Base-by-base conservation (phyloP, 2,888 invertebrate genomes). In the Synergus gifuensis region DNA sequence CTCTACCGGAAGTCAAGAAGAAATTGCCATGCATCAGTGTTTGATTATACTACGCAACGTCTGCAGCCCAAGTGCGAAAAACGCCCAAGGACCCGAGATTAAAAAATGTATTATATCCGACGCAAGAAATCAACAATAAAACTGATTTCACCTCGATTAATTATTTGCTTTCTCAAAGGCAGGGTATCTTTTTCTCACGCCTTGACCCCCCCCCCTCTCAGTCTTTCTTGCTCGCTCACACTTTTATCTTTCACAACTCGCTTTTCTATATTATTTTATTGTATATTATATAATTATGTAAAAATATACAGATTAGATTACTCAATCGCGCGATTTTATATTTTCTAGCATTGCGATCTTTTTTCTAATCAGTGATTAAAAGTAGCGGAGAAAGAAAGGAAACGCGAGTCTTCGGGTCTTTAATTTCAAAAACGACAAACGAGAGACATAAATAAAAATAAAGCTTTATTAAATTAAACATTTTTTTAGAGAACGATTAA, bases 31-130 rank as follows among this genome's bases (percentile, higher is more conserved):
- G 85, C 85, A 87, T 89, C 88, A 87, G 87, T 88, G 88, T 90
- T 90, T 90, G 91, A 91, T 91, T 91, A 91, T 91, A 91, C 90
- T 90, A 91, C 90, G 91, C 90, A 90, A 91, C 89, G 87, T 89
- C 87, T 88, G 79, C 88, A 84, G 85, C 87, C 87, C 84, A 85
- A 85, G 84, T 87, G 87, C 86, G 84, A 89, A 87, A 89, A 84
- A 82, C 83, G 88, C 85, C 83, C 85, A 85, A 84, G 85, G 86
- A 86, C 87, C 87, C 84, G 82, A 86, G 87, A 88, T 89, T 90
- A 89, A 88, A 89, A 87, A 89, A 87, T 88, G 88, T 89, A 90
- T 90, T 90, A 90, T 90, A 89, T 89, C 88, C 86, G 90, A 90
- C 90, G 85, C 86, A 87, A 80, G 88, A 90, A 91, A 89, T 90